These are phyloP conservation scores for Cremastinae sp. DNA, from an alignment of 2,888 invertebrate genomes.

Conservation along the genomic window DNA sequence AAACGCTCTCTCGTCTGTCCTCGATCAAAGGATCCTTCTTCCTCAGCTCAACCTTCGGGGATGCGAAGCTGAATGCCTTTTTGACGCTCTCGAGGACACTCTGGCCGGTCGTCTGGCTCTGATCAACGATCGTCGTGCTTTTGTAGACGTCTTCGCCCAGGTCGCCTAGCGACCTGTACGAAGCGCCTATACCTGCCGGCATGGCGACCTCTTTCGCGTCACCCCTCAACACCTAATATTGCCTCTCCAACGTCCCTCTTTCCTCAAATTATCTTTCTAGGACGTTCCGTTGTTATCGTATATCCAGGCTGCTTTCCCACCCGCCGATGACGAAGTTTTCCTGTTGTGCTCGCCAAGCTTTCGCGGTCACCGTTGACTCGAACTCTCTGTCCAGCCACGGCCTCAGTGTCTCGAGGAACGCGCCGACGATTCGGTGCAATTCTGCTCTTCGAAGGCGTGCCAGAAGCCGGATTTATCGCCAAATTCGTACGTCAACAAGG, in stretches of 20 bases:
- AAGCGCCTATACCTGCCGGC: constrained; percentile 85
- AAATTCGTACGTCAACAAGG: constrained; percentile 77
- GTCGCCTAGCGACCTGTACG: constrained; percentile 84
- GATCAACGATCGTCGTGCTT: constrained; percentile 83
- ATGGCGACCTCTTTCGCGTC: constrained; percentile 78
- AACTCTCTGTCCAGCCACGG: constrained; percentile 42
- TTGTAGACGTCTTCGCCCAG: constrained; percentile 84
- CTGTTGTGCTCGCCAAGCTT: constrained; percentile 21
- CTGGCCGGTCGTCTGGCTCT: constrained; percentile 81
- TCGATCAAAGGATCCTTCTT: constrained; percentile 78
- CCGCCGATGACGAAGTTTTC: constrained; percentile 60
- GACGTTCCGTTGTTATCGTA: not conserved
- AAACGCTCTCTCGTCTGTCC: constrained; percentile 78
- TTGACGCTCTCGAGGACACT: constrained; percentile 84
- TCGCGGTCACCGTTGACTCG: constrained; percentile 28
- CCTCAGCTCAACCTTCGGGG: constrained; percentile 78
- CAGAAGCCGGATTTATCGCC: constrained; percentile 74
- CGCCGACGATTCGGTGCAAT: constrained; percentile 34
- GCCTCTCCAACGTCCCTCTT: constrained; percentile 31
- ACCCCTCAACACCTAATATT: constrained; percentile 46
- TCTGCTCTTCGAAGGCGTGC: constrained; percentile 61
- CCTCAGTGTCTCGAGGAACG: constrained; percentile 59
- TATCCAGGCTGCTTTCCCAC: constrained; percentile 11
- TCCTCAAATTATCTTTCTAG: constrained; percentile 10
- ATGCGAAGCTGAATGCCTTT: constrained; percentile 83